Evolutionary conservation across 2,888 invertebrate genomes (phyloP).

Genomic region (Lepidochrysops patricia): DNA sequence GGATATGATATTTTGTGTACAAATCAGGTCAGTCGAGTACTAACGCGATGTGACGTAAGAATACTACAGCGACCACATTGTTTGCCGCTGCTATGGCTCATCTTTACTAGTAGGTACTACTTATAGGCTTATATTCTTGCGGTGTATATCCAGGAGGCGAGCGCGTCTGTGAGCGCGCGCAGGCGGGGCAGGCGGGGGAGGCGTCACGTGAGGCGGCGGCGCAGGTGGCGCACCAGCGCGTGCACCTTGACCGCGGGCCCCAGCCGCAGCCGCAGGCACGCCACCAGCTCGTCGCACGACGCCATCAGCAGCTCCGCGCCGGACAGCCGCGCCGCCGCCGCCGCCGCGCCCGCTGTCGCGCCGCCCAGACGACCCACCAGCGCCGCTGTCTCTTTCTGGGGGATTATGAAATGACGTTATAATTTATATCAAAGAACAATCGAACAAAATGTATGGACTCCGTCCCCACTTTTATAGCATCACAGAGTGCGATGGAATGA

Average conservation of each 20-base stretch:
- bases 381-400: constrained; percentile 47
- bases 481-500: no score
- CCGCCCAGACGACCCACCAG: constrained; percentile 47
- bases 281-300: constrained; percentile 86
- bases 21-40: no score
- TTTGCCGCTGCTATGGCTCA: no score
- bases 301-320: constrained; percentile 89
- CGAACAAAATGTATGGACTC: no score
- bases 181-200: constrained; percentile 16
- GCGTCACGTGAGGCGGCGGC: constrained; percentile 29
- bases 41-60: no score
- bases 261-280: constrained; percentile 82
- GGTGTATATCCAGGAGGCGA: constrained; percentile 15
- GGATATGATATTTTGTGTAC: no score
- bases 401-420: not conserved
- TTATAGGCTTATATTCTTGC: not conserved
- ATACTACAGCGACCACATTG: no score
- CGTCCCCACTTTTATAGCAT: no score
- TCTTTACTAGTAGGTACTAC: no score
- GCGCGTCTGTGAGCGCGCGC: constrained; percentile 20
- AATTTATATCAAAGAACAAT: no score
- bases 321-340: constrained; percentile 76
- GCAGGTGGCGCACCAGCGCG: constrained; percentile 47
- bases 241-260: constrained; percentile 89
- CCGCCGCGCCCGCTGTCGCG: constrained; percentile 41